Base-by-base conservation (phyloP, 2,797 vertebrate genomes). In the Hafferia zeledoni region DNA sequence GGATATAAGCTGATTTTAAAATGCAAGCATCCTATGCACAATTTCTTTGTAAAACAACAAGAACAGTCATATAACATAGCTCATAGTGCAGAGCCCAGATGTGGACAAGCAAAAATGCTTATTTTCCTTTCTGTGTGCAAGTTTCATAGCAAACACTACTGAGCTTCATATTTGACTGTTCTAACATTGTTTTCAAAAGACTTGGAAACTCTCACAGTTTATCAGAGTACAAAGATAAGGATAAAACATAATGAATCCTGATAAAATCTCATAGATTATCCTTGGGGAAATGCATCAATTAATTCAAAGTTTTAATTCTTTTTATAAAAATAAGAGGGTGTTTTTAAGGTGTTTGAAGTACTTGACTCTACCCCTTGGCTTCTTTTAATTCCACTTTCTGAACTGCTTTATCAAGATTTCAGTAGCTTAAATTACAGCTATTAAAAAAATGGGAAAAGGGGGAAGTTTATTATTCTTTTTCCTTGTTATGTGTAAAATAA, bases 341-440 rank as follows among this genome's bases (percentile, higher is more conserved):
- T 88, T 69, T 89, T 63, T n/a, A 75, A 92, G 43, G 50, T 63
- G 37, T 93, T 95, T 93, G 47, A 93, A 92, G 84, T 79, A 17
- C 20, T 83, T 72, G 20, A 83, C 31, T 95, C 33, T 86, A 81
- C 28, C 20, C 25, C 12, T 89, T 91, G 84, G 22, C 61, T 94
- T 81, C 76, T 87, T 93, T 50, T 86, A 86, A 88, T 72, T 91
- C 65, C 33, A 83, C 39, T 47, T 89, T 81, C 79, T 94, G 63
- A 93, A 76, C 50, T 87, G 47, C 65, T 92, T 93, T 65, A 91
- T 90, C 89, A 91, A 83, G 65, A 92, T 70, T 90, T 50, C 55
- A 65, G 50, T 59, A 83, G 23, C 47, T 83, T 86, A 87, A 96
- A 95, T 88, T 94, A 79, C 31, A 80, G 33, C 31, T 90, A 85